A percentile compares a stretch with the other conserved stretches of the same genome.
These are phyloP conservation scores for Bathynomus jamesi DNA, from an alignment of 1,140 invertebrate genomes.

Conservation along the genomic window DNA sequence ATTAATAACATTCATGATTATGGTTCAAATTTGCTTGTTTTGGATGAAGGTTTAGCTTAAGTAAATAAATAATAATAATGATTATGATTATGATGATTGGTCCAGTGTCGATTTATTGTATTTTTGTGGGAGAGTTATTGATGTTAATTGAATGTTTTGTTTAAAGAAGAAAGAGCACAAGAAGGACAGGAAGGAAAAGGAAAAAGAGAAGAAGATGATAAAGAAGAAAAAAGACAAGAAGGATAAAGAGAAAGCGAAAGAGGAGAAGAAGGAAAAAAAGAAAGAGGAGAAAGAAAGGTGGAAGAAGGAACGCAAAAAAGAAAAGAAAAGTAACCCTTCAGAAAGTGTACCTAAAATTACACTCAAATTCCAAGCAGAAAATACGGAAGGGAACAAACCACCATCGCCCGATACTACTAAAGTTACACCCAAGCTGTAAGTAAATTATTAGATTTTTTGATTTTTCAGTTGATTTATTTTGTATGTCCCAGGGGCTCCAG, in stretches of 20 bases:
- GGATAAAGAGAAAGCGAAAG: background rate
- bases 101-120: too few species aligned
- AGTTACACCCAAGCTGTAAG: background rate
- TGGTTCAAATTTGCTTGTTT: too few species aligned
- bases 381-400: background rate
- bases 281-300: background rate
- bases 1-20: too few species aligned
- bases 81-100: too few species aligned
- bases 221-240: background rate
- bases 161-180: background rate
- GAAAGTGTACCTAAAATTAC: background rate
- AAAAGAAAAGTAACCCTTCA: background rate
- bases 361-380: background rate
- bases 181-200: slow-evolving; percentile 5
- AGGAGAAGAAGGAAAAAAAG: background rate
- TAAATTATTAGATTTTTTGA: too few species aligned
- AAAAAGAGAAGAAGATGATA: background rate
- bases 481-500: too few species aligned
- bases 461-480: too few species aligned
- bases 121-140: too few species aligned
- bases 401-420: background rate
- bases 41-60: too few species aligned
- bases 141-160: too few species aligned
- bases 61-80: too few species aligned
- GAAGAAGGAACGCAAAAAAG: background rate